Conservation (phyloP, 2,113 vertebrate species). For the Reinhardtius hippoglossoides region DNA sequence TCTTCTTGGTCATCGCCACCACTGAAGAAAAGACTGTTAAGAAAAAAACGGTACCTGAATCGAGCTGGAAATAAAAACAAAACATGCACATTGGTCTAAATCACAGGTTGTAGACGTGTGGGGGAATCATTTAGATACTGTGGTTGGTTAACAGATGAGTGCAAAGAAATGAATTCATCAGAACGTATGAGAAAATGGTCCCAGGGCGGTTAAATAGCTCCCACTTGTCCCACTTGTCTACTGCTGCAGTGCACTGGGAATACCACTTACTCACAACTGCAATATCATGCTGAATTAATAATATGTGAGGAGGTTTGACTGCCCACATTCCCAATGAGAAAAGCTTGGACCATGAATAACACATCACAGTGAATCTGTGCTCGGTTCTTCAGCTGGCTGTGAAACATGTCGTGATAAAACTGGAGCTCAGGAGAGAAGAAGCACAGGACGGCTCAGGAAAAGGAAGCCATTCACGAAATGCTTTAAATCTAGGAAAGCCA, state of each 20-base stretch:
- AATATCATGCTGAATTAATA: conserved; percentile 66
- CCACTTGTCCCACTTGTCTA: conserved; percentile 12
- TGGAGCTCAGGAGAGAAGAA: conserved; percentile 9
- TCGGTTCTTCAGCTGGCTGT: conserved; percentile 34
- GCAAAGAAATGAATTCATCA: conserved; percentile 21
- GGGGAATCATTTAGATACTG: conserved; percentile 1
- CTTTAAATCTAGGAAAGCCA: neutral
- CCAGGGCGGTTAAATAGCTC: conserved; percentile 49
- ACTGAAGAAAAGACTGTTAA: conserved; percentile 78
- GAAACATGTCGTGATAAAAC: conserved; percentile 19
- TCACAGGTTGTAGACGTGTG: neutral
- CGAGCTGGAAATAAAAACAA: neutral
- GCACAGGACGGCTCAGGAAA: conserved; percentile 34
- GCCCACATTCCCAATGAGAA: conserved; percentile 13
- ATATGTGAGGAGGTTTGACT: conserved; percentile 50
- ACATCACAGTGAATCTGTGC: conserved; percentile 28
- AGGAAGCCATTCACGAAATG: neutral
- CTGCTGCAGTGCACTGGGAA: conserved; percentile 51
- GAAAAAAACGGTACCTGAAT: conserved; percentile 25
- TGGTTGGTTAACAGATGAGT: conserved; percentile 27
- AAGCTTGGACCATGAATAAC: conserved; percentile 10
- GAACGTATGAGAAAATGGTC: conserved; percentile 49
- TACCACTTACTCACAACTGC: conserved; percentile 49
- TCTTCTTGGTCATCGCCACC: conserved; percentile 87
- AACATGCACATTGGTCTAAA: no score